These are phyloP conservation scores for Perizoma affinitatum DNA, from an alignment of 2,888 invertebrate genomes.

Conservation along the genomic window DNA sequence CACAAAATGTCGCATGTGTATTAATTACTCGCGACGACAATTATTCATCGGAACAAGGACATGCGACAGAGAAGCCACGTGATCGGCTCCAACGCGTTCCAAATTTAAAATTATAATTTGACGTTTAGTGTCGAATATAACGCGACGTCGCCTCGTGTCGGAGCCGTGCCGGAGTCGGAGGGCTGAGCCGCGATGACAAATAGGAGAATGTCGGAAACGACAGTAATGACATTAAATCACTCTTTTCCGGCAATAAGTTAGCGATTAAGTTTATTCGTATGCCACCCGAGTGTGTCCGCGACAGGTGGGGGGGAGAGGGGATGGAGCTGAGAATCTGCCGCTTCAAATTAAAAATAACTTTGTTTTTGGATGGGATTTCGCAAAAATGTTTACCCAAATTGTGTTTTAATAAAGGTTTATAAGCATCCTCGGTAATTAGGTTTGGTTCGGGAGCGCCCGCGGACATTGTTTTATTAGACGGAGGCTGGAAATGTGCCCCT, in stretches of 20 bases:
- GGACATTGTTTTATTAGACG: conserved; percentile 30
- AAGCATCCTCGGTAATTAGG: conserved; percentile 38
- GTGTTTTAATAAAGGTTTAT: conserved; percentile 34
- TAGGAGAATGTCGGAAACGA: conserved; percentile 44
- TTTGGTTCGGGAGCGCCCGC: conserved; percentile 29
- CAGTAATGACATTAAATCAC: conserved; percentile 51
- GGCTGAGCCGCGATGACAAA: conserved; percentile 42
- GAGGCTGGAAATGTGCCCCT: conserved; percentile 14
- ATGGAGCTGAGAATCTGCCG: not conserved
- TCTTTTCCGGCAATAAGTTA: conserved; percentile 54
- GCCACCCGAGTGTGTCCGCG: conserved; percentile 23
- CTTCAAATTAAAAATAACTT: conserved; percentile 36
- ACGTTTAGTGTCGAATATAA: conserved; percentile 16
- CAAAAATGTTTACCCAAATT: conserved; percentile 36
- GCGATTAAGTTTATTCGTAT: conserved; percentile 44
- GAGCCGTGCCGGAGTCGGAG: conserved; percentile 1
- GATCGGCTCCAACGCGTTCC: conserved; percentile 18
- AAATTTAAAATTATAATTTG: conserved; percentile 27
- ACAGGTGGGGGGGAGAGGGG: not conserved
- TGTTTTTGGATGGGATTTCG: conserved; percentile 26
- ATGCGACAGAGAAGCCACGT: conserved; percentile 10
- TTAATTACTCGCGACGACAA: conserved; percentile 33
- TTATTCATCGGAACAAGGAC: conserved; percentile 26
- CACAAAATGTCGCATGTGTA: conserved; percentile 30
- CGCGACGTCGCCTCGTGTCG: not conserved